phyloP scores from a whole-genome alignment of 2,888 invertebrate genomes.

The Hecatera dysodea region DNA sequence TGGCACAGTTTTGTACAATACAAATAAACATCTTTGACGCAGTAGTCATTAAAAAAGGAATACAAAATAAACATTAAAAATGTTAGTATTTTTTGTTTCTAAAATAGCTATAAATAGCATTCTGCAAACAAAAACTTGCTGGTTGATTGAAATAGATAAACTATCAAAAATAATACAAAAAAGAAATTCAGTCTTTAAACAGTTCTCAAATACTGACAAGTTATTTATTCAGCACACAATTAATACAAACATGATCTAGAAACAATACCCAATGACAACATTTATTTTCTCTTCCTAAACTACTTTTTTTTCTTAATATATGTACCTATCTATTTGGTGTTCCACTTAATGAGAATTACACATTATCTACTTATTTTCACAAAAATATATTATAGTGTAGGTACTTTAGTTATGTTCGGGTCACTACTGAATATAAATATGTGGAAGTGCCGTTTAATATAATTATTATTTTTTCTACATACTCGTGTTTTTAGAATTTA shows the following conservation, averaged over 20 bases:
- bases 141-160: background rate
- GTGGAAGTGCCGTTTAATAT: conserved; percentile 56
- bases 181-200: conserved; percentile 63
- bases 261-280: conserved; percentile 54
- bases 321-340: conserved; percentile 70
- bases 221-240: conserved; percentile 35
- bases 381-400: conserved; percentile 74
- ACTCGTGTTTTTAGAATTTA: conserved; percentile 80
- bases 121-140: conserved; percentile 12
- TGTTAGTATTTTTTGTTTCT: background rate
- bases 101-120: background rate
- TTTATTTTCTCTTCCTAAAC: conserved; percentile 49
- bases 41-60: background rate
- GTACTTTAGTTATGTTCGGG: conserved; percentile 51
- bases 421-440: conserved; percentile 52
- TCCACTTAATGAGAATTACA: conserved; percentile 61
- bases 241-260: conserved; percentile 40
- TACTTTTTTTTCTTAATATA: conserved; percentile 55
- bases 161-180: conserved; percentile 30
- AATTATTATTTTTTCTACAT: conserved; percentile 39
- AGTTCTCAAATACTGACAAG: conserved; percentile 49
- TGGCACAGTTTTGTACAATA: conserved; percentile 48
- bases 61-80: conserved; percentile 8
- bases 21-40: conserved; percentile 19
- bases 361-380: conserved; percentile 63